phyloP scores from a whole-genome alignment of 1,140 invertebrate genomes.

The Lycorma delicatula region DNA sequence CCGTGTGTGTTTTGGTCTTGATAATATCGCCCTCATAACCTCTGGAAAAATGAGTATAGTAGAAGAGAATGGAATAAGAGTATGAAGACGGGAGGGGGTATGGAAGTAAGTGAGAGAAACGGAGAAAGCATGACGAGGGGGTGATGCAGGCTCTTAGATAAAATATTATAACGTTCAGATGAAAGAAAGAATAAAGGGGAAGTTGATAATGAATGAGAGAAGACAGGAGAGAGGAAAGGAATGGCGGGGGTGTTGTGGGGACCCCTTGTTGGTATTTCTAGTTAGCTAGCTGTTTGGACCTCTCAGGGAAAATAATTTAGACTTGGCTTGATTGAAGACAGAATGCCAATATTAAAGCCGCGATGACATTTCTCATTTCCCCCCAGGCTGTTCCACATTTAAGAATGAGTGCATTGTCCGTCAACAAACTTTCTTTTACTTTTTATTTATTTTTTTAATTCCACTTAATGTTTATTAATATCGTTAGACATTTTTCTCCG shows the following conservation, averaged over 20 bases:
- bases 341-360: conserved; percentile 5
- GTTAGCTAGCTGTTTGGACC: not conserved
- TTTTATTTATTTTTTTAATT: too few species aligned
- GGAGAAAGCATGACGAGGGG: not conserved
- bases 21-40: conserved; percentile 1
- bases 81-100: not conserved
- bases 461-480: too few species aligned
- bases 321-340: conserved; percentile 1
- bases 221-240: not conserved
- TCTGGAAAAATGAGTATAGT: not conserved
- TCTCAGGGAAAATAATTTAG: conserved; percentile 1
- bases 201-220: conserved; percentile 7
- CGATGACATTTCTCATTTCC: conserved; percentile 2
- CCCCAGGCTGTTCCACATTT: too few species aligned
- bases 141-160: not conserved
- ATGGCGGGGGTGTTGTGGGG: not conserved
- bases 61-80: not conserved
- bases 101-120: not conserved
- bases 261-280: conserved; percentile 4
- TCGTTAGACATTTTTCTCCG: too few species aligned
- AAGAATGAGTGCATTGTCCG: too few species aligned
- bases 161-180: conserved; percentile 7
- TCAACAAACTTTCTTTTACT: too few species aligned
- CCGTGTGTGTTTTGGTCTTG: not conserved
- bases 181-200: not conserved